phyloP scores from a whole-genome alignment of 1,140 invertebrate species.

The Gryllus bimaculatus region DNA sequence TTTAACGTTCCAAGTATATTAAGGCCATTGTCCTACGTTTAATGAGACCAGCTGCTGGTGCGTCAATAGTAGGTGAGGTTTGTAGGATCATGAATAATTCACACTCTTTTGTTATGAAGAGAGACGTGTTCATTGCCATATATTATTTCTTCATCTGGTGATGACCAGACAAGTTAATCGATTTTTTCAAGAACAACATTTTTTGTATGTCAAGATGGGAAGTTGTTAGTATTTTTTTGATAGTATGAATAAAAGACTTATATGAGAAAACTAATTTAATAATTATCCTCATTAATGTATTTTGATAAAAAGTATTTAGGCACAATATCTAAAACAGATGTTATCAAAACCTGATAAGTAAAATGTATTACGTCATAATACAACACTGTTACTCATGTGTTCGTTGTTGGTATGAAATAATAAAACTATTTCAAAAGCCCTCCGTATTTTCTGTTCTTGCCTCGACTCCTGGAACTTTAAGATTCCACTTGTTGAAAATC shows the following conservation, averaged over 20 bases:
- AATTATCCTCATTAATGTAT: too few relatives aligned
- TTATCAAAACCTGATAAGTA: not conserved
- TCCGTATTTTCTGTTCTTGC: not conserved
- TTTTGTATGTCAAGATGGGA: not conserved
- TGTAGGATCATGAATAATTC: not conserved
- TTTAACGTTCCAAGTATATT: too few relatives aligned
- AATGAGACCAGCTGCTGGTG: not conserved
- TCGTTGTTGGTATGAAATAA: slow-evolving; percentile 1
- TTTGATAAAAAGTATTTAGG: too few relatives aligned
- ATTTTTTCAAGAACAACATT: not conserved
- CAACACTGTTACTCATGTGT: not conserved
- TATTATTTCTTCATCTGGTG: slow-evolving; percentile 5
- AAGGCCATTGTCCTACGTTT: too few relatives aligned
- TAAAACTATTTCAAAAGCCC: not conserved
- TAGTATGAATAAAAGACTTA: not conserved
- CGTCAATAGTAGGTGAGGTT: not conserved
- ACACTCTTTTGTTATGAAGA: not conserved
- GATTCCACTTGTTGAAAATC: too few relatives aligned
- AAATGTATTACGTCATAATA: not conserved
- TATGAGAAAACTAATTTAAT: too few relatives aligned
- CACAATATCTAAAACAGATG: not conserved
- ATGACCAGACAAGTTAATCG: not conserved
- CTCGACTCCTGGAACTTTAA: too few relatives aligned
- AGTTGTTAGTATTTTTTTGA: not conserved
- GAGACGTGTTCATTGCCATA: slow-evolving; percentile 1